These are phyloP conservation scores for human (Homo sapiens) DNA, from an alignment of 2,113 vertebrate species.

Conservation along the genomic window GRCh38 chr5:178118501-178119000, in stretches of 20 bases:
- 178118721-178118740: conserved; percentile 37
- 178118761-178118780: not conserved
- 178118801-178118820: fast-evolving
- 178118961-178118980: too few relatives aligned
- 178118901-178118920: too few relatives aligned
- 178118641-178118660: conserved; percentile 66
- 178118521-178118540: not conserved
- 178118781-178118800: not conserved
- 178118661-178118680: conserved; percentile 50
- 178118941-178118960: too few relatives aligned
- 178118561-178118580: not conserved
- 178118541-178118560: not conserved
- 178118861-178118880: too few relatives aligned
- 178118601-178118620: conserved; percentile 69
- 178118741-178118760: not conserved
- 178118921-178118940: too few relatives aligned
- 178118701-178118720: conserved; percentile 39
- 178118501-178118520: not conserved
- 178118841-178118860: not conserved
- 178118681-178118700: conserved; percentile 76
- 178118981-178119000: too few relatives aligned
- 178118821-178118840: not conserved
- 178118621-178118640: conserved; percentile 68
- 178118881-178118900: too few relatives aligned
- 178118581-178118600: conserved; percentile 72